Base-by-base conservation (phyloP, 2,113 vertebrate genomes). In the Sinocyclocheilus maitianheensis region DNA sequence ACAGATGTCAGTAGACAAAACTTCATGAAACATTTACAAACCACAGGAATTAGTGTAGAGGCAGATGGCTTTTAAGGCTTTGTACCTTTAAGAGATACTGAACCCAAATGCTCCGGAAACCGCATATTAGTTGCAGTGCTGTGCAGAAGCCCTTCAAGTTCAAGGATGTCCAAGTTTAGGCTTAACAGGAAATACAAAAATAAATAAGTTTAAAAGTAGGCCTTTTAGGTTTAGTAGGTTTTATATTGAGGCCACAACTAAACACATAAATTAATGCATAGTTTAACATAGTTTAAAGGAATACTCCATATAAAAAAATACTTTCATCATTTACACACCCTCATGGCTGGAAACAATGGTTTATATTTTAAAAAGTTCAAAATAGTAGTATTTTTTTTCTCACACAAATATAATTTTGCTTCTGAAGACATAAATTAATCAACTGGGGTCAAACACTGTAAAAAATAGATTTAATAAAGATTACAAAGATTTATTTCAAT, bases 31-130 rank as follows among this genome's bases (percentile, higher is more conserved):
- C 37, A 1, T 48, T 46, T 30, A 63, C 40, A 65, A 67, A 80
- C 77, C 77, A 46, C 77, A 43, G n/a, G 40, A 48, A 67, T 48
- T 20, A 67, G 79, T 72, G 20, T 63, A 24, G 6, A 80, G 53
- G 30, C 26, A 80, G 79, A 67, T 65, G 60, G n/a, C n/a, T 24
- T 81, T 80, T 24, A 60, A 10, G 30, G 5, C 75, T 55, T 6
- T 24, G 40, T 81, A 65, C 40, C 40, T 48, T 62, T 20, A 26
- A 24, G 8, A n/a, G 40, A 81, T 14, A n/a, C 40, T 26, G n/a
- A 48, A 79, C 5, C 11, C 53, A 26, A n/a, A 30, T 81, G 12
- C 30, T 76, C 13, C 3, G 6, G 58, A 80, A 80, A 24, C 1
- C 60, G 2, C 5, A n/a, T 24, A 12, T 46, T 18, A 65, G 22